Percentiles rank a stretch among this genome's conserved stretches.
Conservation (phyloP, 37 sponge, comb jelly and placozoan genomes). For the Dysidea cf. avara region DNA sequence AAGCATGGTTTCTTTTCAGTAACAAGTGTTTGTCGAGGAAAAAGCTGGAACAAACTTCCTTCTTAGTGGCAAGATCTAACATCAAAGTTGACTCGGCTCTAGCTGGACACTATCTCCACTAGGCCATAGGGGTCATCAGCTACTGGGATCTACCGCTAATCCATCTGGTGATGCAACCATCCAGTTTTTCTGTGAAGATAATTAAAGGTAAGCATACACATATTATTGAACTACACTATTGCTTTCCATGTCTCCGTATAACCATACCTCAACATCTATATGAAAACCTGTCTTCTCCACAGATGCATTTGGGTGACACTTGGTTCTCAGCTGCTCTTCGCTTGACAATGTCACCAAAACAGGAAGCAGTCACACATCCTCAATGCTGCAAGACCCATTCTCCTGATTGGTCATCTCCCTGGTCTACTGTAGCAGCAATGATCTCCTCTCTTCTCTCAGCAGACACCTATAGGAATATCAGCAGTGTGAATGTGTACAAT, state of each 20-base stretch:
- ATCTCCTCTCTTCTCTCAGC: background rate
- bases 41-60: too few relatives aligned
- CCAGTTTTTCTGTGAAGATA: background rate
- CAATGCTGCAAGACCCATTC: constrained; percentile 7
- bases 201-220: too few relatives aligned
- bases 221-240: too few relatives aligned
- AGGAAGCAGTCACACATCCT: constrained; percentile 17
- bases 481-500: too few relatives aligned
- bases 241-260: constrained; percentile 19
- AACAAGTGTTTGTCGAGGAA: background rate
- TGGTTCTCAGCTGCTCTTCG: background rate
- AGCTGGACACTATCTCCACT: constrained; percentile 17
- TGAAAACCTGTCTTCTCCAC: background rate
- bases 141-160: background rate
- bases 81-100: background rate
- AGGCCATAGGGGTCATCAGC: constrained; percentile 7
- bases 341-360: constrained; percentile 11
- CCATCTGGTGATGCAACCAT: too few relatives aligned
- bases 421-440: background rate
- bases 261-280: constrained; percentile 4
- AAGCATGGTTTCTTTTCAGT: background rate
- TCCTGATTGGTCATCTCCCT: background rate
- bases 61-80: too few relatives aligned
- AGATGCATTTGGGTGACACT: background rate
- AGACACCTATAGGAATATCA: background rate